Evolutionary conservation across 2,888 invertebrate species (phyloP).

Genomic region (Siphlonurus alternatus): DNA sequence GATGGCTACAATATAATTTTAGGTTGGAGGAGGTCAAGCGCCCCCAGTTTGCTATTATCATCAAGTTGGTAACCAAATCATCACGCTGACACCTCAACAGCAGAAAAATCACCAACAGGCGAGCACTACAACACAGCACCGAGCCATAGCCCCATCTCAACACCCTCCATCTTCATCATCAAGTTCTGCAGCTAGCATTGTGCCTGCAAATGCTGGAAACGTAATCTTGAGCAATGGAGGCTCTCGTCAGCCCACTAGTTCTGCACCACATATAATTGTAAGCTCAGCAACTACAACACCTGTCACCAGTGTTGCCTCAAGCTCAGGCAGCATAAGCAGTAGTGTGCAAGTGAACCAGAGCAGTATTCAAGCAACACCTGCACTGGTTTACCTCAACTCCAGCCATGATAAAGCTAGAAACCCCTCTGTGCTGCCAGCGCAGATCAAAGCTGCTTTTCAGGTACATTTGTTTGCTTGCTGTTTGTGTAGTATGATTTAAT

Average conservation of each 20-base stretch:
- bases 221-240: no score
- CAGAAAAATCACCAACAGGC: slow-evolving; percentile 3
- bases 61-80: slow-evolving; percentile 30
- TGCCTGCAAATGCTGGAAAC: no score
- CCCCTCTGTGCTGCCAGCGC: neutral
- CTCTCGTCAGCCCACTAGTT: no score
- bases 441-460: slow-evolving; percentile 1
- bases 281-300: neutral
- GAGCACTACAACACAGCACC: neutral
- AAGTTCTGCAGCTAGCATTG: slow-evolving; percentile 12
- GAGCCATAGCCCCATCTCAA: slow-evolving; percentile 9
- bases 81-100: slow-evolving; percentile 19
- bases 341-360: no score
- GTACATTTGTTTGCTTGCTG: no score
- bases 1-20: no score
- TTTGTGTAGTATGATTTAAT: no score
- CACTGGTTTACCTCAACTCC: neutral
- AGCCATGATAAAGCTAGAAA: neutral
- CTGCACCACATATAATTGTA: no score
- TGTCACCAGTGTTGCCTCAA: neutral
- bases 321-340: neutral
- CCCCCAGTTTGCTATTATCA: slow-evolving; percentile 24
- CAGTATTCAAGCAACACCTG: no score
- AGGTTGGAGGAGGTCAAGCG: slow-evolving; percentile 1
- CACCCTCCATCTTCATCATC: slow-evolving; percentile 14